These are phyloP conservation scores for Colostygia pectinataria DNA, from an alignment of 2,888 invertebrate species.

Conservation along the genomic window DNA sequence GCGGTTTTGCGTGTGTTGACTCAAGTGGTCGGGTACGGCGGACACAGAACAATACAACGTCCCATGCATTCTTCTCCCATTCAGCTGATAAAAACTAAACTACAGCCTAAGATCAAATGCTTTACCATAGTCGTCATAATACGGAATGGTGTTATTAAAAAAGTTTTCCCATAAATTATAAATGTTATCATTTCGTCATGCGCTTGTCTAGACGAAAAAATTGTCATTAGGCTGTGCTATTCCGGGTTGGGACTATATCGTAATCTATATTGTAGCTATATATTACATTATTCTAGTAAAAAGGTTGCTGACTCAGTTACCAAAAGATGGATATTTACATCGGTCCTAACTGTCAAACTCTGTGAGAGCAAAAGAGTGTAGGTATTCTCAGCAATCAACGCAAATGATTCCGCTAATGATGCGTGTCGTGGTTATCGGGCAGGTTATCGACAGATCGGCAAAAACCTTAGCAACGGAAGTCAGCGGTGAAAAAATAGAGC, in stretches of 20 bases:
- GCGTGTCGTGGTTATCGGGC: constrained; percentile 71
- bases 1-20: constrained; percentile 57
- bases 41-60: constrained; percentile 44
- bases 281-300: no score
- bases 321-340: neutral
- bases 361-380: constrained; percentile 3
- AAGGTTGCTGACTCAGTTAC: no score
- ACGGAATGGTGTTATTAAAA: neutral
- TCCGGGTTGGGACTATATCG: no score
- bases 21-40: constrained; percentile 53
- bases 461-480: constrained; percentile 77
- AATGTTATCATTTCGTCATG: no score
- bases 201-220: no score
- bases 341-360: neutral
- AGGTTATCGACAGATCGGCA: constrained; percentile 73
- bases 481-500: constrained; percentile 68
- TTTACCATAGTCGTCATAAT: neutral
- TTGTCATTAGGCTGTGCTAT: no score
- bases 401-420: constrained; percentile 72
- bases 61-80: constrained; percentile 23
- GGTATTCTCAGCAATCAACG: constrained; percentile 51
- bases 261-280: no score
- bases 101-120: neutral
- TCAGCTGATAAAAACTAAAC: constrained; percentile 16
- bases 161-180: neutral